Evolutionary conservation across 2,888 invertebrate genomes (phyloP).

Genomic region (Drosophila meridionalis): DNA sequence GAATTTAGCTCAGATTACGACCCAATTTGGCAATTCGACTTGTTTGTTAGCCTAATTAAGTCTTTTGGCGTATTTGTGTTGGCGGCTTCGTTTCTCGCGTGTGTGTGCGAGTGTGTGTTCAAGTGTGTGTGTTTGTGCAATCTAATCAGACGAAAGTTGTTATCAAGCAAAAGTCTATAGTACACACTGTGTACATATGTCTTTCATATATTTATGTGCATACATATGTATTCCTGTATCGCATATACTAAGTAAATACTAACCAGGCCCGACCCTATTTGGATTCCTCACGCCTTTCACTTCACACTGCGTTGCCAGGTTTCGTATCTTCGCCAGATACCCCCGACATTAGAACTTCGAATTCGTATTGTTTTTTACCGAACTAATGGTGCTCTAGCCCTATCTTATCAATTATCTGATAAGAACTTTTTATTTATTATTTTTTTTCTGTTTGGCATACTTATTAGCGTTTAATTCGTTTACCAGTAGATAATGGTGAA

Average conservation of each 20-base stretch:
- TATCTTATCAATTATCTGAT: slow-evolving; percentile 44
- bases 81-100: slow-evolving; percentile 7
- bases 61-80: slow-evolving; percentile 54
- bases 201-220: not conserved
- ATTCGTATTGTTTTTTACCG: slow-evolving; percentile 10
- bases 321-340: slow-evolving; percentile 45
- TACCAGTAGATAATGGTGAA: not conserved
- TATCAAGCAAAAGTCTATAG: slow-evolving; percentile 55
- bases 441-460: not conserved
- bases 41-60: slow-evolving; percentile 75
- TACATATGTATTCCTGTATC: slow-evolving; percentile 1
- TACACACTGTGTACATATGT: slow-evolving; percentile 21
- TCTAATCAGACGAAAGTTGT: slow-evolving; percentile 70
- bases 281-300: slow-evolving; percentile 16
- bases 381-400: not conserved
- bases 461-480: slow-evolving; percentile 2
- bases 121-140: slow-evolving; percentile 48
- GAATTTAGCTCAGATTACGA: slow-evolving; percentile 47
- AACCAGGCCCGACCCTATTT: not conserved
- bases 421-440: not conserved
- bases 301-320: slow-evolving; percentile 31
- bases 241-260: slow-evolving; percentile 36
- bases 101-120: not conserved
- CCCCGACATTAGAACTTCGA: not conserved
- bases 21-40: slow-evolving; percentile 67